phyloP scores from a whole-genome alignment of 2,888 invertebrate genomes.

The Cerastoderma edule region DNA sequence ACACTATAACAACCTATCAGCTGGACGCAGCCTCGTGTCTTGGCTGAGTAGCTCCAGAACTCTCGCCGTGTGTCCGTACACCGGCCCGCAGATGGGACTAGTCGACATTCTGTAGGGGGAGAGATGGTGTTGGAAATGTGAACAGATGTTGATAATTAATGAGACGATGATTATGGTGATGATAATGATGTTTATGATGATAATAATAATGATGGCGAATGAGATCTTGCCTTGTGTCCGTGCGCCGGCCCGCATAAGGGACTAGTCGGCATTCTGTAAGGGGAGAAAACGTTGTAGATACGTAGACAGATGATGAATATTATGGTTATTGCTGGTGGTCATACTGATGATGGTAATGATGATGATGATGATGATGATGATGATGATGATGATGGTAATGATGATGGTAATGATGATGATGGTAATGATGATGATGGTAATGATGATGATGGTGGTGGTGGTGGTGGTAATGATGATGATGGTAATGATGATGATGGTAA shows the following conservation, averaged over 20 bases:
- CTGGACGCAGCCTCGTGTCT: slow-evolving; percentile 34
- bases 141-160: neutral
- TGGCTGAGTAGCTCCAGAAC: slow-evolving; percentile 43
- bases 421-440: neutral
- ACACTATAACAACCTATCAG: slow-evolving; percentile 45
- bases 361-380: neutral
- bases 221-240: slow-evolving; percentile 28
- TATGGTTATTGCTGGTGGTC: neutral
- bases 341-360: neutral
- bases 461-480: too few species aligned
- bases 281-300: neutral
- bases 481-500: too few species aligned
- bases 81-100: slow-evolving; percentile 43
- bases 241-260: slow-evolving; percentile 40
- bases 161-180: too few species aligned
- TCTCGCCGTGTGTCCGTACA: slow-evolving; percentile 32
- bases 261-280: slow-evolving; percentile 30
- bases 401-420: neutral
- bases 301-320: neutral
- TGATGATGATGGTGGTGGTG: neutral
- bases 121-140: neutral
- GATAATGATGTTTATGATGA: too few species aligned
- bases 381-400: neutral
- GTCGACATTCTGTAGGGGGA: slow-evolving; percentile 20
- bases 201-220: too few species aligned